Evolutionary conservation across 2,797 vertebrate genomes (phyloP).

Genomic region (Okamejei kenojei): DNA sequence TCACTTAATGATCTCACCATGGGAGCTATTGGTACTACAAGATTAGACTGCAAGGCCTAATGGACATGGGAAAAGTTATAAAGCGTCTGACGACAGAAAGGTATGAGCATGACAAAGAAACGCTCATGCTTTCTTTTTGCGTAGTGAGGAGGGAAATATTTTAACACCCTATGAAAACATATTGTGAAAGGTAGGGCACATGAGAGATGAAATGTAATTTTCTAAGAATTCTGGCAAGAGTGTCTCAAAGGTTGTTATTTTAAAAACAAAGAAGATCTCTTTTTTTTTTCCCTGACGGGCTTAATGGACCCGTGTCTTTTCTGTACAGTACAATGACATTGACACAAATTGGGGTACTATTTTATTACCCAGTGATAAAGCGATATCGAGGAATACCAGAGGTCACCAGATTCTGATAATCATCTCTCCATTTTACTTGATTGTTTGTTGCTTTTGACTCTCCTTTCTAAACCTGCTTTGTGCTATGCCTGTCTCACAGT

Average conservation of each 20-base stretch:
- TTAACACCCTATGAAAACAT: slow-evolving; percentile 7
- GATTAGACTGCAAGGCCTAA: slow-evolving; percentile 97
- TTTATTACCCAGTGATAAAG: slow-evolving; percentile 37
- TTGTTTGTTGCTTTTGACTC: slow-evolving; percentile 33
- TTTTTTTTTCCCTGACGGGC: neutral
- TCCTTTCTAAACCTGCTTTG: slow-evolving; percentile 64
- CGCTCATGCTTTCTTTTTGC: slow-evolving; percentile 55
- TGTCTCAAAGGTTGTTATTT: slow-evolving; percentile 34
- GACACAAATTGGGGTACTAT: slow-evolving; percentile 31
- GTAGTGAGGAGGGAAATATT: slow-evolving; percentile 51
- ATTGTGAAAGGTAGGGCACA: neutral
- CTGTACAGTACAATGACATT: slow-evolving; percentile 15
- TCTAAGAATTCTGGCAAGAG: neutral
- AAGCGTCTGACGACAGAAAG: slow-evolving; percentile 56
- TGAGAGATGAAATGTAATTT: slow-evolving; percentile 26
- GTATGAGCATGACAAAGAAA: slow-evolving; percentile 61
- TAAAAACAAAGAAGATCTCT: neutral
- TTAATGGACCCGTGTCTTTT: slow-evolving; percentile 29
- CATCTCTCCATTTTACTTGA: slow-evolving; percentile 63
- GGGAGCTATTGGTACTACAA: slow-evolving; percentile 92
- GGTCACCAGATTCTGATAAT: slow-evolving; percentile 56
- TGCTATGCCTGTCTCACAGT: slow-evolving; percentile 62
- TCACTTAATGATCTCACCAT: slow-evolving; percentile 99
- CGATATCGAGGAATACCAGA: neutral
- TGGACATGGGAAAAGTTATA: slow-evolving; percentile 84